Base-by-base conservation (phyloP, 1,140 invertebrate species). In the Neuroterus valhalla region DNA sequence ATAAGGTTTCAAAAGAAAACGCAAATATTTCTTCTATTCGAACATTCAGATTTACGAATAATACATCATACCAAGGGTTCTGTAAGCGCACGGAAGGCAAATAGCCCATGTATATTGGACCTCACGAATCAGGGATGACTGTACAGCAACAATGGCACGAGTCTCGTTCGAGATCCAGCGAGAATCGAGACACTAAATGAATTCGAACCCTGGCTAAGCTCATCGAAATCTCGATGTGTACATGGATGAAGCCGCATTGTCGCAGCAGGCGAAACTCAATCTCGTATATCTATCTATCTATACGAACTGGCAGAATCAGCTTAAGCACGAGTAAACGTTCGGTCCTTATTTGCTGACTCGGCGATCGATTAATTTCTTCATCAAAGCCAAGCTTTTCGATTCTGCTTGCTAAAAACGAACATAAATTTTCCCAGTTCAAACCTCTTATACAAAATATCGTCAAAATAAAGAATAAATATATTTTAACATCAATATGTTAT, bases 51-150 rank as follows among this genome's bases (percentile, higher is more conserved):
- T 50, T 50, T 50, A 10, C 19, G 17, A 50, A 19, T 50, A 8
- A 70, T 73, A 67, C 17, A 67, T 68, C 68, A 66, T 78, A 68
- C 55, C 46, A 55, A 62, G 42, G 52, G 11, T 46, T 46, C 44
- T n/a, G 23, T 21, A 50, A 50, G 19, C 21, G 48, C 19, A 19
- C 17, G 21, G 19, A 50, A 21, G 8, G 19, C 48, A 50, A 50
- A 21, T 21, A 50, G 21, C 17, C 5, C 21, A 50, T 48, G 17
- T 48, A 48, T 50, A 19, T 67, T 46, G n/a, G 15, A 45, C 72
- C 52, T 55, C 19, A 15, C 42, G 38, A 31, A 50, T 48, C 31
- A 43, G 50, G 67, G 44, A 23, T 50, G 23, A 21, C 71, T 11
- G 45, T 15, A 21, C 71, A 6, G 45, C 26, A 11, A 43, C 46